Conservation (phyloP, 2,888 invertebrate genomes). For the Drosophila eohydei region DNA sequence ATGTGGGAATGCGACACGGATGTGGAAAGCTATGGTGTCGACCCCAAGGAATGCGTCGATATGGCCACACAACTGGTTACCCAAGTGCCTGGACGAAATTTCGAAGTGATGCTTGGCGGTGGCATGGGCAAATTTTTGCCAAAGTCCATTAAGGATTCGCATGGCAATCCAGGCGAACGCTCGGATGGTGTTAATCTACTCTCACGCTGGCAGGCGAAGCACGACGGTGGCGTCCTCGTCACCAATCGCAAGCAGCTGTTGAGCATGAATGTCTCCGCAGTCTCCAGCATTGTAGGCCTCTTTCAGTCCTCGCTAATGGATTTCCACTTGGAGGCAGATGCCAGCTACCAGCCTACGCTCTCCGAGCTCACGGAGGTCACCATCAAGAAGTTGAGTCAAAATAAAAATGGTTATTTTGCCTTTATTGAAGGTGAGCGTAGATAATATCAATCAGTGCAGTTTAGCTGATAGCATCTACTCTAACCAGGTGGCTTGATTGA, state of each 20-base stretch:
- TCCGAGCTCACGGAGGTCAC: slow-evolving; percentile 89
- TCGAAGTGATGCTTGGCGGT: slow-evolving; percentile 92
- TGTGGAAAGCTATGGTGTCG: slow-evolving; percentile 72
- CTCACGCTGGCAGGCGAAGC: slow-evolving; percentile 88
- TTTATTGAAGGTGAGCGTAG: slow-evolving; percentile 85
- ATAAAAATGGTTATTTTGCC: slow-evolving; percentile 87
- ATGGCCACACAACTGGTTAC: slow-evolving; percentile 91
- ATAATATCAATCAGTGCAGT: background rate
- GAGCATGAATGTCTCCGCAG: slow-evolving; percentile 83
- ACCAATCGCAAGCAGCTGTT: slow-evolving; percentile 87
- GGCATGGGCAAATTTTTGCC: slow-evolving; percentile 89
- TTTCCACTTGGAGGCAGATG: slow-evolving; percentile 86
- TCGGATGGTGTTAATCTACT: slow-evolving; percentile 88
- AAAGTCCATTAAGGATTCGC: slow-evolving; percentile 85
- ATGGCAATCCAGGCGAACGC: slow-evolving; percentile 86
- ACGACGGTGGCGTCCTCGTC: slow-evolving; percentile 86
- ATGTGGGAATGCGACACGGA: slow-evolving; percentile 90
- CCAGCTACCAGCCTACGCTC: slow-evolving; percentile 86
- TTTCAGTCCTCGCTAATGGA: slow-evolving; percentile 86
- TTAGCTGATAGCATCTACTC: background rate
- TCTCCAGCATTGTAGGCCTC: slow-evolving; percentile 86
- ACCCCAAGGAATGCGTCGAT: slow-evolving; percentile 86
- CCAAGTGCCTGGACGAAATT: slow-evolving; percentile 88
- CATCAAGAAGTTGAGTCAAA: slow-evolving; percentile 87
- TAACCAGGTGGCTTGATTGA: slow-evolving; percentile 89